These are phyloP conservation scores for Tenthredo scrophulariae DNA, from an alignment of 2,888 invertebrate genomes.

Conservation along the genomic window DNA sequence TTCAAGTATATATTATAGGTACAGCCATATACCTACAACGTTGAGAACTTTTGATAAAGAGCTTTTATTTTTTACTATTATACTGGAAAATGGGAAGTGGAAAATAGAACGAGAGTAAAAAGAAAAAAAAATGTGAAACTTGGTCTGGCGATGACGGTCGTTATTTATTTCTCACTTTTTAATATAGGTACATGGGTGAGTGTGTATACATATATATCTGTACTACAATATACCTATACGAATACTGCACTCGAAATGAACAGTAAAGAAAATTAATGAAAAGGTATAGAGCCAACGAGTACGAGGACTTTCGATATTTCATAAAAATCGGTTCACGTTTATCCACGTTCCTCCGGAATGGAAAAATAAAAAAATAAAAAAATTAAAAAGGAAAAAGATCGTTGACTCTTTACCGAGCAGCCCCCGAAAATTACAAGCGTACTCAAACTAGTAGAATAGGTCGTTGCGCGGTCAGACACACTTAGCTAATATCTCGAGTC, in stretches of 20 bases:
- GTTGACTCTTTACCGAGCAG: not conserved
- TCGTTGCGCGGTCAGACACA: slow-evolving; percentile 27
- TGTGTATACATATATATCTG: not conserved
- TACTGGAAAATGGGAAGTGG: too few species aligned
- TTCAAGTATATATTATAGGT: not conserved
- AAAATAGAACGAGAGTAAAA: not conserved
- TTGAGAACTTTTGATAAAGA: not conserved
- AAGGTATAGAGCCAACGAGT: not conserved
- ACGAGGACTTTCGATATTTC: not conserved
- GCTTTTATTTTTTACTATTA: not conserved
- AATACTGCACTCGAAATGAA: not conserved
- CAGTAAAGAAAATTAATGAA: not conserved
- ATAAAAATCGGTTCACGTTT: not conserved
- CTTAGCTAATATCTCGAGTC: not conserved
- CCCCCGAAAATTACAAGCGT: not conserved
- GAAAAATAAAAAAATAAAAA: not conserved
- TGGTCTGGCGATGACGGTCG: not conserved
- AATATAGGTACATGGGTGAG: not conserved
- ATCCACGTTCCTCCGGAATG: not conserved
- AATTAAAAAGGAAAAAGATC: not conserved
- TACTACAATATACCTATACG: not conserved
- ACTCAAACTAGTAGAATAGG: slow-evolving; percentile 20
- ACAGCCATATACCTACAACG: not conserved
- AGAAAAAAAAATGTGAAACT: not conserved
- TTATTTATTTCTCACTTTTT: not conserved